Evolutionary conservation across 2,797 vertebrate species (phyloP).

Genomic region (Aldrovandia affinis): DNA sequence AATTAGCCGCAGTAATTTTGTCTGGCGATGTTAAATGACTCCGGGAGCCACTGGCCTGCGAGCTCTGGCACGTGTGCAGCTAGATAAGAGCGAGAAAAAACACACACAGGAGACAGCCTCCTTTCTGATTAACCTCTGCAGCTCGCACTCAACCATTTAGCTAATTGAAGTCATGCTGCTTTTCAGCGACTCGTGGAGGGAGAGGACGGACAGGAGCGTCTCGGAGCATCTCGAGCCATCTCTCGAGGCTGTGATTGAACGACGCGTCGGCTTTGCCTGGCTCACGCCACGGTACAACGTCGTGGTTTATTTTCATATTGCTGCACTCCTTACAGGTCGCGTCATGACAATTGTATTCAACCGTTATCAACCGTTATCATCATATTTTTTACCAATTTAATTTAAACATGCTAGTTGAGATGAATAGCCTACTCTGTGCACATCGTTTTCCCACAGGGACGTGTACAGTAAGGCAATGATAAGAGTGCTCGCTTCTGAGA

Average conservation of each 20-base stretch:
- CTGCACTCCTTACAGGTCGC: too few relatives aligned
- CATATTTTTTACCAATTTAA: too few relatives aligned
- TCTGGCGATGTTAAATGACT: background rate
- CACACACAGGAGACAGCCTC: background rate
- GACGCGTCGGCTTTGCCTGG: background rate
- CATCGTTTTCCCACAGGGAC: background rate
- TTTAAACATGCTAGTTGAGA: too few relatives aligned
- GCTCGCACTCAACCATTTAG: slow-evolving; percentile 29
- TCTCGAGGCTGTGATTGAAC: background rate
- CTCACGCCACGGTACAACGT: too few relatives aligned
- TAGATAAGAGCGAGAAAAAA: background rate
- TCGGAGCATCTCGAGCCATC: background rate
- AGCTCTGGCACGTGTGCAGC: background rate
- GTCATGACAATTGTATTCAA: too few relatives aligned
- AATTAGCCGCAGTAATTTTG: background rate
- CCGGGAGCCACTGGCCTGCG: background rate
- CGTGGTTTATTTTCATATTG: too few relatives aligned
- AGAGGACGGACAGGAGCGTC: slow-evolving; percentile 12
- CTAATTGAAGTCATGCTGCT: slow-evolving; percentile 25
- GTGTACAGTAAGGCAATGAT: background rate
- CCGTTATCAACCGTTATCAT: too few relatives aligned
- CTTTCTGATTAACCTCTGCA: background rate
- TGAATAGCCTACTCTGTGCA: too few relatives aligned
- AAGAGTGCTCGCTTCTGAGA: background rate
- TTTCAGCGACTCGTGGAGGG: background rate